Conservation (phyloP, 1,140 invertebrate species). For the Drosophila elegans region DNA sequence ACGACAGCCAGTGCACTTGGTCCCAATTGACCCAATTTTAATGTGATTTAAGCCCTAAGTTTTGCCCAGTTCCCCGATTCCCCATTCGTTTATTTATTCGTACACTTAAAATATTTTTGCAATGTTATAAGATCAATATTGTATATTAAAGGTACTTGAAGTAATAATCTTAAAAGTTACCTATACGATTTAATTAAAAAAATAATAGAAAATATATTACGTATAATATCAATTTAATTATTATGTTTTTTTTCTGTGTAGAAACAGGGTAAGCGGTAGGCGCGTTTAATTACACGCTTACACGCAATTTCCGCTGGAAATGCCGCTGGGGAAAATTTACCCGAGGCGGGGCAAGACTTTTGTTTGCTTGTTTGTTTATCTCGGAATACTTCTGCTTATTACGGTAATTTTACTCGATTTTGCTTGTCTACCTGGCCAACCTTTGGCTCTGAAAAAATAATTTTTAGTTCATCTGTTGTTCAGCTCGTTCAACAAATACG, state of each 20-base stretch:
- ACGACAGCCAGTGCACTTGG: constrained; percentile 29
- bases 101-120: not conserved
- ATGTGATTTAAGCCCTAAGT: constrained; percentile 53
- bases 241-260: not conserved
- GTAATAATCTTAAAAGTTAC: too few relatives aligned
- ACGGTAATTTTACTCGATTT: constrained; percentile 30
- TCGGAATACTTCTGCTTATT: constrained; percentile 38
- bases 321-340: constrained; percentile 26
- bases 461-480: constrained; percentile 24
- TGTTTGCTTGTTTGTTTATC: constrained; percentile 40
- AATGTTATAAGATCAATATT: too few relatives aligned
- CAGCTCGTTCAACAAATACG: constrained; percentile 34
- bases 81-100: not conserved
- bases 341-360: constrained; percentile 25
- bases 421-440: constrained; percentile 1
- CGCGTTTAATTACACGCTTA: constrained; percentile 69
- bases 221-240: not conserved
- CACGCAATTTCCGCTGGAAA: constrained; percentile 62
- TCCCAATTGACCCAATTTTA: constrained; percentile 72
- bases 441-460: constrained; percentile 2
- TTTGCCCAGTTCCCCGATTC: constrained; percentile 1
- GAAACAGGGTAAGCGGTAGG: not conserved
- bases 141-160: not conserved
- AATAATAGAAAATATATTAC: too few relatives aligned
- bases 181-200: too few relatives aligned